These are phyloP conservation scores for Callipepla squamata DNA, from an alignment of 2,113 vertebrate species.

Conservation along the genomic window DNA sequence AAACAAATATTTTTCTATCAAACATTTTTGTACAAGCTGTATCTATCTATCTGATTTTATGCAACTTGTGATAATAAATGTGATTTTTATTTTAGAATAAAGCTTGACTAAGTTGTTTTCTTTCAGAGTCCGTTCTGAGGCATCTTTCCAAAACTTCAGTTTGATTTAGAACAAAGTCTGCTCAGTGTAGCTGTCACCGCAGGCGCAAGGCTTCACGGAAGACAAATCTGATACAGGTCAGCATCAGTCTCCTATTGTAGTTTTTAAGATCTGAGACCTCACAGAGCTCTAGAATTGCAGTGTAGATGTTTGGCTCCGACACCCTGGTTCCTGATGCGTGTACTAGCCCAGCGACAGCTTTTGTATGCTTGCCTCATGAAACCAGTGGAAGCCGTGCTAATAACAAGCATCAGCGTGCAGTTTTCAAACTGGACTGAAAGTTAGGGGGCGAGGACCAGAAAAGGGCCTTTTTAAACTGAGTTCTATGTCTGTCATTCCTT, in stretches of 20 bases:
- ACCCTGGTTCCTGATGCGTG: neutral
- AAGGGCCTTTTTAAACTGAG: neutral
- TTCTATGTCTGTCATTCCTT: neutral
- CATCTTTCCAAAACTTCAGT: neutral
- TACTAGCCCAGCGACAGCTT: too few species aligned
- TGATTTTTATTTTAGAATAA: conserved; percentile 84
- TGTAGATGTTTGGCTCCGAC: neutral
- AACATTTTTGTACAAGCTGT: conserved; percentile 80
- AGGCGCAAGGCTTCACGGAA: neutral
- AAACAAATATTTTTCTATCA: conserved; percentile 81
- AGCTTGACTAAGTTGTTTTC: conserved; percentile 46
- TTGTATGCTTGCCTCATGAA: neutral
- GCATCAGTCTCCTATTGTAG: neutral
- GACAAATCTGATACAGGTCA: neutral
- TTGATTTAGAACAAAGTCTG: neutral
- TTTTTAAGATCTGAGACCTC: neutral
- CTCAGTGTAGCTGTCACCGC: neutral
- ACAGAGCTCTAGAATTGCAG: neutral
- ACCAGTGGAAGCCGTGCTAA: neutral
- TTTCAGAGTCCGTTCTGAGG: neutral
- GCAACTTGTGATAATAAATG: conserved; percentile 85
- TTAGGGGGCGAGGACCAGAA: neutral
- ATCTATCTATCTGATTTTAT: conserved; percentile 78
- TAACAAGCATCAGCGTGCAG: neutral
- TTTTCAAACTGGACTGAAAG: neutral